Conservation (phyloP, 2,888 invertebrate species). For the Stenoptilia bipunctidactyla region DNA sequence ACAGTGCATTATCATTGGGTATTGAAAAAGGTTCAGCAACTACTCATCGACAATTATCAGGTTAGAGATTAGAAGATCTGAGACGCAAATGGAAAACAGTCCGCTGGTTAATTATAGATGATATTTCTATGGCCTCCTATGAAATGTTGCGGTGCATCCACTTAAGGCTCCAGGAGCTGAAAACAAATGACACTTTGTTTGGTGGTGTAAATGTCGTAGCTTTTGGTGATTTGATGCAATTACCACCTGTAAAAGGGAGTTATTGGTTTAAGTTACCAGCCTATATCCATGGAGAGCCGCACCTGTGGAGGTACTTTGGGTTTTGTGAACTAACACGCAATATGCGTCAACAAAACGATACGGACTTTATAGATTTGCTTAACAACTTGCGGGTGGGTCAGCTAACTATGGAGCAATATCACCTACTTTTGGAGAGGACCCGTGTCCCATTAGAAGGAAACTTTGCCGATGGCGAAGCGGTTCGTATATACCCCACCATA, state of each 20-base stretch:
- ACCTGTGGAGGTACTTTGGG: neutral
- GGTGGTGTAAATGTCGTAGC: too few relatives aligned
- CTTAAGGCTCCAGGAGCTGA: too few relatives aligned
- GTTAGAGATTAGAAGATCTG: too few relatives aligned
- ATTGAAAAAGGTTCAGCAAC: too few relatives aligned
- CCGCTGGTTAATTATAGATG: too few relatives aligned
- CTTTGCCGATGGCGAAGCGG: neutral
- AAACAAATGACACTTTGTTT: too few relatives aligned
- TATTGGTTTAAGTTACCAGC: neutral
- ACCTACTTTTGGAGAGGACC: neutral
- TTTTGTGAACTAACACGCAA: conserved; percentile 1
- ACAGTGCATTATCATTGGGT: too few relatives aligned
- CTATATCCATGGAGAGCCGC: neutral
- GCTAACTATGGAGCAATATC: neutral
- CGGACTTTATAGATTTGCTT: neutral
- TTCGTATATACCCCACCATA: neutral
- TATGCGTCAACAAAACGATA: neutral
- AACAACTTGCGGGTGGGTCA: conserved; percentile 1
- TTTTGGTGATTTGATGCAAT: too few relatives aligned
- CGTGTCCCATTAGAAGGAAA: neutral
- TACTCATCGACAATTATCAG: too few relatives aligned
- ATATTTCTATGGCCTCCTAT: too few relatives aligned
- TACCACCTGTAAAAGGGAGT: neutral
- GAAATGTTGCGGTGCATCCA: too few relatives aligned
- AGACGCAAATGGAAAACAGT: too few relatives aligned